These are phyloP conservation scores for Drepana falcataria DNA, from an alignment of 2,888 invertebrate genomes.

Conservation along the genomic window DNA sequence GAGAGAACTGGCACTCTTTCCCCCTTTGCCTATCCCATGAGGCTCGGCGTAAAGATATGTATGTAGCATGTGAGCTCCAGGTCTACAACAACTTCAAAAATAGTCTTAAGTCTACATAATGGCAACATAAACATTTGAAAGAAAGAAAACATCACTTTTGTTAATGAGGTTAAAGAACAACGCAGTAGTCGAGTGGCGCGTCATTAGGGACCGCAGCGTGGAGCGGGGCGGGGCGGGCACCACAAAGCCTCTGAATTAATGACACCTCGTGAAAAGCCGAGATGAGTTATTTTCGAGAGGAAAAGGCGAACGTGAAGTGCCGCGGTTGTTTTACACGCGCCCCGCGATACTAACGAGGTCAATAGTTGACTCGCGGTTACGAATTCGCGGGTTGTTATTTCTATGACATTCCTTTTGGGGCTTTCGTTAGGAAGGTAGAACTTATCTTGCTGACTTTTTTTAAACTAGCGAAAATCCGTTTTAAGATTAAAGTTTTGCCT, in stretches of 20 bases:
- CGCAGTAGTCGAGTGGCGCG: constrained; percentile 44
- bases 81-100: no score
- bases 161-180: constrained; percentile 70
- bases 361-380: constrained; percentile 62
- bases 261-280: constrained; percentile 72
- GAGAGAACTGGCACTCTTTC: no score
- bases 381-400: constrained; percentile 34
- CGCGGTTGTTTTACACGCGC: constrained; percentile 67
- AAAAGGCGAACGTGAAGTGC: constrained; percentile 73
- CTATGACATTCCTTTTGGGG: constrained; percentile 13
- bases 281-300: constrained; percentile 77
- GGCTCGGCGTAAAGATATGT: no score
- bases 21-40: no score
- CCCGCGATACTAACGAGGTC: constrained; percentile 69
- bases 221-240: constrained; percentile 37
- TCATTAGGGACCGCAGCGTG: constrained; percentile 52
- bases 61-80: no score
- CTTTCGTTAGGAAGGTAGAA: neutral
- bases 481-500: no score
- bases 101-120: no score
- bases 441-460: no score
- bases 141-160: constrained; percentile 32
- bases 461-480: no score
- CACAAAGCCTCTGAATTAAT: constrained; percentile 67
- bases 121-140: neutral